phyloP scores from a whole-genome alignment of 2,797 vertebrate species.

The Hyperoplus immaculatus region DNA sequence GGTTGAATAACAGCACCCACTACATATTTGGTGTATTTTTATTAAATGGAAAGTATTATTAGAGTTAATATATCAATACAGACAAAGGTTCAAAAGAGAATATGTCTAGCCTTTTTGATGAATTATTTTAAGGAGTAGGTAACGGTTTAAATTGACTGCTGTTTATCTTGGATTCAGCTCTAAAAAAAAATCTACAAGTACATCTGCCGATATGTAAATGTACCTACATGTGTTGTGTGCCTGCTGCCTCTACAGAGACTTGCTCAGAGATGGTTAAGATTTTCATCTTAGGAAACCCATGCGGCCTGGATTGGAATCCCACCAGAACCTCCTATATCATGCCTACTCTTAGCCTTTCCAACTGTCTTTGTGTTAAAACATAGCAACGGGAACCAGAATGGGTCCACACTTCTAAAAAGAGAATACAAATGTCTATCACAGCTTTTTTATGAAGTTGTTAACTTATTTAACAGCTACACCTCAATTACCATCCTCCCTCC shows the following conservation, averaged over 20 bases:
- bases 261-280: conserved; percentile 27
- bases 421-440: conserved; percentile 22
- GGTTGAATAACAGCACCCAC: background rate
- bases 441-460: conserved; percentile 19
- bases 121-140: background rate
- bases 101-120: background rate
- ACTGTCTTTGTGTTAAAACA: conserved; percentile 36
- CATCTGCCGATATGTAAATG: background rate
- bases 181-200: background rate
- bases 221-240: background rate
- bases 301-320: conserved; percentile 53
- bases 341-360: conserved; percentile 42
- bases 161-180: background rate
- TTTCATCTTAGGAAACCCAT: conserved; percentile 12
- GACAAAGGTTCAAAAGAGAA: background rate
- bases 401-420: conserved; percentile 19
- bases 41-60: no score
- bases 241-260: conserved; percentile 23
- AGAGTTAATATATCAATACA: background rate
- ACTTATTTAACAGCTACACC: conserved; percentile 22
- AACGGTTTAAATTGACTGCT: background rate
- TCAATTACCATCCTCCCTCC: conserved; percentile 39
- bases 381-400: conserved; percentile 1
- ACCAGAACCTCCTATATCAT: conserved; percentile 19
- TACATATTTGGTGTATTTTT: background rate